Evolutionary conservation across 2,113 vertebrate species (phyloP), one percentile per base, ranked within the genome.

Genomic region (Raja brachyura): DNA sequence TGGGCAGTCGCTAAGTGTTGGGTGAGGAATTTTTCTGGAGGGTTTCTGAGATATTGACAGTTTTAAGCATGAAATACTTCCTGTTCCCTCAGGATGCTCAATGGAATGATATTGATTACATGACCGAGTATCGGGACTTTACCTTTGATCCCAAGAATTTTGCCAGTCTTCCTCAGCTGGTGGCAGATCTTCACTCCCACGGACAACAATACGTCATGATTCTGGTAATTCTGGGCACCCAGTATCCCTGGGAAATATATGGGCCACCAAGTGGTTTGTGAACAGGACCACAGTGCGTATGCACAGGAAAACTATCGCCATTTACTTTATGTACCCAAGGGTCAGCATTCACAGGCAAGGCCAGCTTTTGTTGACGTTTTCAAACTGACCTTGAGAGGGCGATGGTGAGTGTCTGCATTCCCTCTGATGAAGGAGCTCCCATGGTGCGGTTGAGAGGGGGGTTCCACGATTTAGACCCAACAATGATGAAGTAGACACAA

Each of bases 71-170:
- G 10, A 5, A 20, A 93, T 54, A 92, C 93, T 59, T 90, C 85
- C 5, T 0, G 95, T 86, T 93, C 94, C 33, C 39, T 13, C 22
- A 98, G 98, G 98, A 98, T 39, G 97, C 95, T 0, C 97, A 96
- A 93, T 96, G 96, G 96, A 96, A 96, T 54, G 96, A 96, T 85
- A 96, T 96, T 0, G 98, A 98, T 95, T 98, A 98, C 96, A 98
- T 98, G 98, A 96, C 98, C 0, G 94, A 94, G 0, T 95, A 95
- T n/a, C 94, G 97, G 93, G 98, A 98, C 94, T 98, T 98, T 95
- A 98, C 97, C 2, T 93, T 95, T 0, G 96, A 98, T 93, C 70
- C 96, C 0, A 61, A 94, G 93, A 96, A 93, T 2, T 98, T 96
- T 83, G 86, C 83, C 74, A 95, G 94, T 0, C 96, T 98, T 28